Evolutionary conservation across 2,888 invertebrate genomes (phyloP).

Genomic region (Drosophila anomalata): DNA sequence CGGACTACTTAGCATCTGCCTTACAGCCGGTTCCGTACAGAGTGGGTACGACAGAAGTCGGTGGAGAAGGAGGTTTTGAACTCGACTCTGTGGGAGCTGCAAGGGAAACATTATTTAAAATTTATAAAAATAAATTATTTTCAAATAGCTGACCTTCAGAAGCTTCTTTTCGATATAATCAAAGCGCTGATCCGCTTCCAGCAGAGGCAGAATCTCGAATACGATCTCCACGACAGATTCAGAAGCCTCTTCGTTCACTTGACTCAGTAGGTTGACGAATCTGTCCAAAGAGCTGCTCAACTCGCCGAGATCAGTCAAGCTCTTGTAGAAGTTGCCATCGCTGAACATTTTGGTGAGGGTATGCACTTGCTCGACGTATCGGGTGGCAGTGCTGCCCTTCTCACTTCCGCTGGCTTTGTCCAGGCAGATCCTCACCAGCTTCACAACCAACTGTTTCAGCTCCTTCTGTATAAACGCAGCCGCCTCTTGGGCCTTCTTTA

Average conservation of each 20-base stretch:
- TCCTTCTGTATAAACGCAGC: conserved; percentile 76
- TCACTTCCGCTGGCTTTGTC: conserved; percentile 84
- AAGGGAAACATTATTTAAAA: neutral
- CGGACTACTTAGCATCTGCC: conserved; percentile 73
- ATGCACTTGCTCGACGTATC: conserved; percentile 85
- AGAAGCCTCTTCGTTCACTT: conserved; percentile 84
- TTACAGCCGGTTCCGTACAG: conserved; percentile 79
- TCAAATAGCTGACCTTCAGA: conserved; percentile 84
- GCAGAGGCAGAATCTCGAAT: conserved; percentile 86
- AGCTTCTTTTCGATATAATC: conserved; percentile 85
- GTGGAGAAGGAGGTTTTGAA: conserved; percentile 80
- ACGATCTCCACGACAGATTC: conserved; percentile 86
- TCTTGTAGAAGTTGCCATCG: conserved; percentile 84
- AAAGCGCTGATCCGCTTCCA: conserved; percentile 85
- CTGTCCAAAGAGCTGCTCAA: conserved; percentile 71
- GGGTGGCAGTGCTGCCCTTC: conserved; percentile 83
- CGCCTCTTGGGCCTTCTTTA: conserved; percentile 48
- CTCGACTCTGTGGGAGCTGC: conserved; percentile 69
- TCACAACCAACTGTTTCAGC: conserved; percentile 74
- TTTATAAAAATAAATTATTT: neutral
- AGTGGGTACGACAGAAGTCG: conserved; percentile 83
- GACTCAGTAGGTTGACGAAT: conserved; percentile 65
- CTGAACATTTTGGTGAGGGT: conserved; percentile 86
- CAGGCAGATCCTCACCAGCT: conserved; percentile 84
- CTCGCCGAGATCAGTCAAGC: conserved; percentile 81